Conservation (phyloP, 2,888 invertebrate genomes). For the Chironomus tentans region DNA sequence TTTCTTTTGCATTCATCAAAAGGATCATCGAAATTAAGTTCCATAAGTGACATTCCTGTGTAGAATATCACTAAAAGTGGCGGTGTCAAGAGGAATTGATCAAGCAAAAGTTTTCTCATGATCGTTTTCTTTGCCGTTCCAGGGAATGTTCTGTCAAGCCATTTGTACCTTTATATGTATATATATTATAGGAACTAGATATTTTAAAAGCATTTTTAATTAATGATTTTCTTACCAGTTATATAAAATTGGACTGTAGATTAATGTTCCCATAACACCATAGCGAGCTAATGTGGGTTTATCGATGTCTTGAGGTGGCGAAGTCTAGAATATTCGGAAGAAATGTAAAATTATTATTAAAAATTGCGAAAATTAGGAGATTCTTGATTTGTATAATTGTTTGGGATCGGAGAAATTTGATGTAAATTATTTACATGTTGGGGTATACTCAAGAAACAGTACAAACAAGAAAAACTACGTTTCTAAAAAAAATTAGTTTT, state of each 20-base stretch:
- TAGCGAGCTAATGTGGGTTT: slow-evolving; percentile 48
- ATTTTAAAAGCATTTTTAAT: too few species aligned
- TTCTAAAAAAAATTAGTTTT: too few species aligned
- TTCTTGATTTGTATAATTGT: too few species aligned
- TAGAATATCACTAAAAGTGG: slow-evolving; percentile 60
- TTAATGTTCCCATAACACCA: slow-evolving; percentile 50
- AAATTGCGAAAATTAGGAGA: too few species aligned
- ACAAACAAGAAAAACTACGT: too few species aligned
- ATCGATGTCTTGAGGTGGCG: slow-evolving; percentile 43
- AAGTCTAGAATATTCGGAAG: slow-evolving; percentile 35
- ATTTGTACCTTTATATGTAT: slow-evolving; percentile 47
- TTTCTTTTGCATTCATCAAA: slow-evolving; percentile 63
- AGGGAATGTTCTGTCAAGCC: slow-evolving; percentile 58
- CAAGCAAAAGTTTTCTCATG: slow-evolving; percentile 58
- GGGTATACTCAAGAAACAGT: too few species aligned
- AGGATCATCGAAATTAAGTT: slow-evolving; percentile 53
- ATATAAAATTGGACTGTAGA: slow-evolving; percentile 53
- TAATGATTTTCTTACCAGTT: slow-evolving; percentile 43
- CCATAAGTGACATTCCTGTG: slow-evolving; percentile 67
- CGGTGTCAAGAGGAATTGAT: slow-evolving; percentile 71
- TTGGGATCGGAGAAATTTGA: too few species aligned
- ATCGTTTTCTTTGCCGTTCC: slow-evolving; percentile 57
- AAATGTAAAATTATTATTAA: too few species aligned
- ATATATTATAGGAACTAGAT: too few species aligned
- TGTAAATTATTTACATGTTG: too few species aligned